Evolutionary conservation across 1,140 invertebrate genomes (phyloP).

Genomic region (Saccostrea cuccullata): DNA sequence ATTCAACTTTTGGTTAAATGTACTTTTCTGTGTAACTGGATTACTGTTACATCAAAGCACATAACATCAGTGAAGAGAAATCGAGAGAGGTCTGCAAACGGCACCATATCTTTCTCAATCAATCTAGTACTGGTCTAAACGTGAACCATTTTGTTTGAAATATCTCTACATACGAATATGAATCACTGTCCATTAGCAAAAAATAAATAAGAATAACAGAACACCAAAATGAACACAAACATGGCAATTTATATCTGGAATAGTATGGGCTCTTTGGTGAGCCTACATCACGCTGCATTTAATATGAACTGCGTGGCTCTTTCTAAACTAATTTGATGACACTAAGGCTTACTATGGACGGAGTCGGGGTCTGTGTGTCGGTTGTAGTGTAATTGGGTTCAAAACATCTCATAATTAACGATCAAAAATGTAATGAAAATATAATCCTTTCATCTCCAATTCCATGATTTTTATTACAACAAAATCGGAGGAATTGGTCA

Average conservation of each 20-base stretch:
- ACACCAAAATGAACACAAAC: not conserved
- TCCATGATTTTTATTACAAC: not conserved
- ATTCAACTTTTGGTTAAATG: constrained; percentile 13
- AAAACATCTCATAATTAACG: constrained; percentile 19
- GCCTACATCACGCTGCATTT: not conserved
- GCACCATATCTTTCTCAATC: not conserved
- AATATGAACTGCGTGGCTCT: not conserved
- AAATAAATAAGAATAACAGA: not conserved
- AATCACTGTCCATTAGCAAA: constrained; percentile 33
- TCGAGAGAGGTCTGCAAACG: not conserved
- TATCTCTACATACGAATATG: not conserved
- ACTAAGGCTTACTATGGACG: not conserved
- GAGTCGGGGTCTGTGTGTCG: not conserved
- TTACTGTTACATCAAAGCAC: constrained; percentile 16
- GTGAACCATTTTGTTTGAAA: constrained; percentile 25
- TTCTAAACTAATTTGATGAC: not conserved
- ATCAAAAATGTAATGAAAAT: constrained; percentile 1
- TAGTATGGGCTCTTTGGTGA: not conserved
- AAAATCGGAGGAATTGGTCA: not conserved
- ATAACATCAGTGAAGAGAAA: not conserved
- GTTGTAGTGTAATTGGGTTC: not conserved
- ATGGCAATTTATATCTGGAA: not conserved
- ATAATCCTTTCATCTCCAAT: not conserved
- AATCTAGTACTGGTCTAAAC: constrained; percentile 17
- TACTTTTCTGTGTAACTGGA: constrained; percentile 20